Evolutionary conservation across 2,113 vertebrate genomes (phyloP).

Genomic region (Caranx melampygus): DNA sequence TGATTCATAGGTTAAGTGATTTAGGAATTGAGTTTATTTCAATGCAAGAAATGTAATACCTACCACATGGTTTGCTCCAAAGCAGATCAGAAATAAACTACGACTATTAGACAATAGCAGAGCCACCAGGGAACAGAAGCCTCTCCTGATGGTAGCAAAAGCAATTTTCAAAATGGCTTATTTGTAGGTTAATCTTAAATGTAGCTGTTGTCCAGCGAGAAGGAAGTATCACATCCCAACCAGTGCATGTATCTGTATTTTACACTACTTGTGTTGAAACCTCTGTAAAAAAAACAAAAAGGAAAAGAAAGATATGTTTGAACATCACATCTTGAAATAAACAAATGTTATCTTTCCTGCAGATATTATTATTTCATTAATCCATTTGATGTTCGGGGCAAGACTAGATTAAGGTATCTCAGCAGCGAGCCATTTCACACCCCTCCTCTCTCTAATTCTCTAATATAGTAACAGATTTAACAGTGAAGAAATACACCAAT

Average conservation of each 20-base stretch:
- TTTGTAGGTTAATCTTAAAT: constrained; percentile 48
- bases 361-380: constrained; percentile 62
- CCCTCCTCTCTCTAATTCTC: constrained; percentile 29
- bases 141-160: constrained; percentile 32
- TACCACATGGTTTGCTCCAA: constrained; percentile 17
- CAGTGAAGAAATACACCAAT: constrained; percentile 38
- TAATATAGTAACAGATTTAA: constrained; percentile 47
- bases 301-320: background rate
- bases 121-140: constrained; percentile 23
- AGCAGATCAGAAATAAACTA: constrained; percentile 15
- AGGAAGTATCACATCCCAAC: constrained; percentile 23
- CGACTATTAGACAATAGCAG: constrained; percentile 20
- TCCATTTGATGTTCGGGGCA: constrained; percentile 52
- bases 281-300: background rate
- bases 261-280: constrained; percentile 20
- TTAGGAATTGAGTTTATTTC: constrained; percentile 10
- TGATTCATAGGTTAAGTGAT: constrained; percentile 7
- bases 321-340: constrained; percentile 34
- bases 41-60: constrained; percentile 4
- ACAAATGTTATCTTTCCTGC: constrained; percentile 27
- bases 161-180: constrained; percentile 51
- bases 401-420: constrained; percentile 54
- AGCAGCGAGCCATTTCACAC: constrained; percentile 24
- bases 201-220: constrained; percentile 8
- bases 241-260: constrained; percentile 7